Evolutionary conservation across 2,113 vertebrate species (phyloP).

Genomic region (Taxidea taxus): DNA sequence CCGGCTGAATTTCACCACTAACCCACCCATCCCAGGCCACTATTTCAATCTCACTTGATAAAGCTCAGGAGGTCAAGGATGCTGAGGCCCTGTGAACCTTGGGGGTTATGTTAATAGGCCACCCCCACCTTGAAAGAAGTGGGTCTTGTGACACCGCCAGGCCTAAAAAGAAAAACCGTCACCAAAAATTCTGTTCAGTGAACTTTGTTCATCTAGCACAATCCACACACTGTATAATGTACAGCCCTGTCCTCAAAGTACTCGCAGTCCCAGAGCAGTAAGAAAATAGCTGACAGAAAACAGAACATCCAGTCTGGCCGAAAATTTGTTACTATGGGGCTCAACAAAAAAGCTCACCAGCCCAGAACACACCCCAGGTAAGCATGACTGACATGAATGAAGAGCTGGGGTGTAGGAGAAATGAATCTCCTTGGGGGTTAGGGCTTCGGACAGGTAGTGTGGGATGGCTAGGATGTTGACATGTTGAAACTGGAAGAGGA

Average conservation of each 20-base stretch:
- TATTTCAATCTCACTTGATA: not conserved
- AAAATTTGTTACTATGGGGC: not conserved
- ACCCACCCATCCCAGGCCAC: not conserved
- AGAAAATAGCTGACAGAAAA: not conserved
- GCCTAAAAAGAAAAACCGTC: not conserved
- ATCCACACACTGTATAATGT: not conserved
- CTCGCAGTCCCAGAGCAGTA: not conserved
- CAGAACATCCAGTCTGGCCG: not conserved
- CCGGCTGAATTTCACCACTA: not conserved
- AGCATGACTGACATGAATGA: not conserved
- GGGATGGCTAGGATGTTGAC: not conserved
- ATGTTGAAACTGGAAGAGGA: not conserved
- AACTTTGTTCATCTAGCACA: not conserved
- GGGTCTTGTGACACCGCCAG: not conserved
- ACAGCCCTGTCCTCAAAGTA: not conserved
- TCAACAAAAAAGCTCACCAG: not conserved
- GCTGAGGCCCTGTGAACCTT: not conserved
- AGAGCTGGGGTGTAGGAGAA: not conserved
- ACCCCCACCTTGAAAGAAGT: not conserved
- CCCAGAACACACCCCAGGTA: not conserved
- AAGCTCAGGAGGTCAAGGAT: not conserved
- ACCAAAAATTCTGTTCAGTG: not conserved
- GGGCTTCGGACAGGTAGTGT: not conserved
- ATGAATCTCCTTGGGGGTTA: not conserved
- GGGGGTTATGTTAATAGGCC: not conserved